phyloP scores from a whole-genome alignment of 2,113 vertebrate species.

The Parus major region DNA sequence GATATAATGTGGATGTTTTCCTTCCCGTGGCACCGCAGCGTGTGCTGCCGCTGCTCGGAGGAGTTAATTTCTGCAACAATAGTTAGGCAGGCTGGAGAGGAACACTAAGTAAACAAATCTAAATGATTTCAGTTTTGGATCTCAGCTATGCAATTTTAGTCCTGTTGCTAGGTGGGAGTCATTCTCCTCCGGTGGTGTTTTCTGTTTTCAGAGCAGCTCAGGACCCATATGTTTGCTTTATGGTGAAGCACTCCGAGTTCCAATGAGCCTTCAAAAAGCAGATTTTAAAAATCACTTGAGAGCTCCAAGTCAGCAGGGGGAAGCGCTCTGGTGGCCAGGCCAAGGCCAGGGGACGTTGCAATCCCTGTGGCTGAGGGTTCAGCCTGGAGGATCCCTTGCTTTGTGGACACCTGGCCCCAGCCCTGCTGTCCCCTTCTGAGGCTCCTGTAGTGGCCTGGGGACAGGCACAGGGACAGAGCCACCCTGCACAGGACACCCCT shows the following conservation, averaged over 20 bases:
- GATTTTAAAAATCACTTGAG: not conserved
- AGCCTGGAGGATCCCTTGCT: not conserved
- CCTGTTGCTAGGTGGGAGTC: constrained; percentile 31
- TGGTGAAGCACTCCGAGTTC: not conserved
- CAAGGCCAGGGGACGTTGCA: accelerated
- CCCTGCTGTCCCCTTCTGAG: not conserved
- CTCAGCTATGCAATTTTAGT: not conserved
- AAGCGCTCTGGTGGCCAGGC: accelerated
- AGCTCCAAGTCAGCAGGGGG: accelerated
- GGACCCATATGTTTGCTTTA: not conserved
- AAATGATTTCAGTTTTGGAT: not conserved
- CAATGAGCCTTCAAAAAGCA: not conserved
- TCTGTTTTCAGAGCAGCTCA: not conserved
- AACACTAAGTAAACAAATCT: constrained; percentile 15
- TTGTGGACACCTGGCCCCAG: no score
- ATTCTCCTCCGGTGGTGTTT: not conserved
- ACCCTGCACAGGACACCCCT: not conserved
- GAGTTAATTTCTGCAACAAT: not conserved
- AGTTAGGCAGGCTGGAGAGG: not conserved
- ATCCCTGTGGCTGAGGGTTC: not conserved
- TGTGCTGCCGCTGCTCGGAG: not conserved
- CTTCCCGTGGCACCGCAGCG: not conserved
- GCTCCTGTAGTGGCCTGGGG: accelerated
- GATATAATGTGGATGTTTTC: accelerated
- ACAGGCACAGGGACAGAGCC: not conserved